Conservation (phyloP, 2,888 invertebrate genomes). For the Deilephila elpenor region DNA sequence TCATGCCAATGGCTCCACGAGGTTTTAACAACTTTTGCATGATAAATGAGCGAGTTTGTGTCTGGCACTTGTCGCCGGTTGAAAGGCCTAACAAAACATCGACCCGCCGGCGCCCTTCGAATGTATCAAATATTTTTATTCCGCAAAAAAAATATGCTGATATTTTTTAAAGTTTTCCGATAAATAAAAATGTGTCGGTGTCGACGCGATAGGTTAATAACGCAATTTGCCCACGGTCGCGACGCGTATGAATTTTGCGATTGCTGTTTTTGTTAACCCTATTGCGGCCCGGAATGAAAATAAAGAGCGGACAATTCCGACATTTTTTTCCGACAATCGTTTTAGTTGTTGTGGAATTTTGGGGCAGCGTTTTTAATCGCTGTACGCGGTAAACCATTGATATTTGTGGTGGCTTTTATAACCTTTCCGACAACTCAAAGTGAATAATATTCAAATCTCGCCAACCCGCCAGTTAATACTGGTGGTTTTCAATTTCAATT, state of each 20-base stretch:
- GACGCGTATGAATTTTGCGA: conserved; percentile 20
- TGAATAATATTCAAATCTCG: not conserved
- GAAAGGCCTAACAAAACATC: conserved; percentile 29
- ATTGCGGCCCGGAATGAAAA: not conserved
- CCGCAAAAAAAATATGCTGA: conserved; percentile 12
- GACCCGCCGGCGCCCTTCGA: conserved; percentile 1
- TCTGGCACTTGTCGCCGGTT: conserved; percentile 32
- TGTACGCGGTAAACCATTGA: conserved; percentile 8
- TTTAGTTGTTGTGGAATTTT: conserved; percentile 11
- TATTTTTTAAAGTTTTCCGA: conserved; percentile 14
- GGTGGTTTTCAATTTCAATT: not conserved
- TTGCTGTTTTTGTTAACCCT: conserved; percentile 8
- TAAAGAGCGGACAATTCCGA: conserved; percentile 15
- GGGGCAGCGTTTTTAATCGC: conserved; percentile 16
- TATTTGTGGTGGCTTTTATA: conserved; percentile 9
- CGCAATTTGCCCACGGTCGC: conserved; percentile 7
- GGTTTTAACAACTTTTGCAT: conserved; percentile 35
- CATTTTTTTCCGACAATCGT: conserved; percentile 13
- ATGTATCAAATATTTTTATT: conserved; percentile 28
- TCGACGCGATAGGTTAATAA: conserved; percentile 9
- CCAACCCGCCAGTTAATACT: not conserved
- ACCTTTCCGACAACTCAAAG: not conserved
- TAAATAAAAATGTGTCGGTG: conserved; percentile 13
- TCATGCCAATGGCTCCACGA: conserved; percentile 25
- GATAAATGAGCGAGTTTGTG: conserved; percentile 38